Evolutionary conservation across 2,113 vertebrate species (phyloP).

Genomic region (Entomyzon cyanotis): DNA sequence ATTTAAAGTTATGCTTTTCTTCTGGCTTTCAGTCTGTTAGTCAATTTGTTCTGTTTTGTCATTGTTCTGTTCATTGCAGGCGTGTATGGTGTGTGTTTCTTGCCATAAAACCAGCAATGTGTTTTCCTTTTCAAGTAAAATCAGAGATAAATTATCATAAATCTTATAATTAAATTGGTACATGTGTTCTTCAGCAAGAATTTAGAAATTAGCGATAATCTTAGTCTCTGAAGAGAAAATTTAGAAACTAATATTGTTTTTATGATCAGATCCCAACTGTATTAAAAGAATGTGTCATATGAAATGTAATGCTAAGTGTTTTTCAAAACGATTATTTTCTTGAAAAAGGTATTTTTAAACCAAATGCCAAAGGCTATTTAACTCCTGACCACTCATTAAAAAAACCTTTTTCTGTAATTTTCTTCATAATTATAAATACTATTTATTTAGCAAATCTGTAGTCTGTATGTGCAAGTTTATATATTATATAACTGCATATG

Average conservation of each 20-base stretch:
- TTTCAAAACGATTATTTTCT: neutral
- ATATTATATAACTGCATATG: neutral
- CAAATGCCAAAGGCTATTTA: neutral
- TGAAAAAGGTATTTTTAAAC: neutral
- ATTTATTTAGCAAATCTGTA: neutral
- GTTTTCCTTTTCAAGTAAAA: neutral
- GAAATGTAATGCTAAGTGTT: neutral
- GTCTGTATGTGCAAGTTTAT: neutral
- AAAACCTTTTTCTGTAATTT: neutral
- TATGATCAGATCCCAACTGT: neutral
- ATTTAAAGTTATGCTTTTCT: neutral
- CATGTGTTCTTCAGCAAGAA: neutral
- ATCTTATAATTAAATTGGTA: neutral
- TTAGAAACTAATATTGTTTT: neutral
- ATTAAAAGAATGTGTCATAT: neutral
- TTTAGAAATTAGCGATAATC: neutral
- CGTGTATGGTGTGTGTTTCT: neutral
- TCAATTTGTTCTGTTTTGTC: neutral
- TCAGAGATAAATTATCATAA: neutral
- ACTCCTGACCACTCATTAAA: neutral
- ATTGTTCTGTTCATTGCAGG: neutral
- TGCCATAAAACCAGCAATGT: neutral
- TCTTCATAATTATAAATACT: neutral
- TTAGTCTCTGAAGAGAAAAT: neutral
- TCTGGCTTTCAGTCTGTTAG: fast-evolving